Evolutionary conservation across 1,140 invertebrate genomes (phyloP), one percentile per base, ranked within the genome.

Genomic region (Epicauta chinensis): DNA sequence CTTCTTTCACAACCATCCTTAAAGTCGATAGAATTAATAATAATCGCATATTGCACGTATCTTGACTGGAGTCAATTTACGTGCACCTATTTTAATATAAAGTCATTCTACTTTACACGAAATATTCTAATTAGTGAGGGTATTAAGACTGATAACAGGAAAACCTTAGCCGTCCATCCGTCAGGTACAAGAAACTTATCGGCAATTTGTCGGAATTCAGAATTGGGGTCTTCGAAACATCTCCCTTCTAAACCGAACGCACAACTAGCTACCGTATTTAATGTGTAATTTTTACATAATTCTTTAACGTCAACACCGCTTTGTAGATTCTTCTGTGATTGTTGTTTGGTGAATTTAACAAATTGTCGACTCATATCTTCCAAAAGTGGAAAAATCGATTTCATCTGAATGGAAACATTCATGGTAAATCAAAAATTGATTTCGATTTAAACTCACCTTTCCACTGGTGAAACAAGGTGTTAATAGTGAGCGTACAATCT

Each of bases 391-490:
- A 65, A 64, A 55, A 71, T 63, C 10, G 15, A 46, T 52, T 56
- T 61, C 45, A 61, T 56, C 60, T 59, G 31, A 38, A 56, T 30
- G 39, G 16, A 16, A 49, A 38, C 16, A 41, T 29, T 13, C 38
- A 34, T 12, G 12, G 6, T 3, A 11, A 34, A 12, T 34, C 29
- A 11, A 7, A 11, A 34, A 13, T 10, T n/a, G 13, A 34, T 16
- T 32, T 23, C n/a, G n/a, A n/a, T n/a, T n/a, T n/a, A n/a, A n/a
- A 40, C 23, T 45, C 53, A 64, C 59, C 62, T 73, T 75, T 23
- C 63, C 66, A 10, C 64, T 59, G 11, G 66, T 70, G 50, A 75
- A 75, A 9, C 63, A 65, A 0, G 71, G 67, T 3, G 62, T 65
- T 15, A 75, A 41, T 52, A 65, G 67, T 4, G 57, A 58, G 42